A percentile compares a stretch with the other conserved stretches of the same genome.
These are phyloP conservation scores for Hassar affinis DNA, from an alignment of 2,113 vertebrate genomes.

Conservation along the genomic window DNA sequence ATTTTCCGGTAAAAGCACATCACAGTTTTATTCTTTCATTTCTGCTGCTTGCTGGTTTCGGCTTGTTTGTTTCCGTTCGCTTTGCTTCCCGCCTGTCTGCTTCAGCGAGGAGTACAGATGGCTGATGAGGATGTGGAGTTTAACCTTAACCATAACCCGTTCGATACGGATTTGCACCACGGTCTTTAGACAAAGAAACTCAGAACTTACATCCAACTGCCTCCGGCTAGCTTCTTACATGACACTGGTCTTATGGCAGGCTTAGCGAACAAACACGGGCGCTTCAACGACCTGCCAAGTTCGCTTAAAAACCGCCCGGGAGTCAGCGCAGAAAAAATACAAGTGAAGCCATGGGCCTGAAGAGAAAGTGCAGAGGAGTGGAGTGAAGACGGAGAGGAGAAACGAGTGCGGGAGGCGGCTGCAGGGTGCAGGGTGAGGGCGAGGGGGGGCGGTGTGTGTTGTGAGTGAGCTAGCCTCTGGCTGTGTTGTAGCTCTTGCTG, in stretches of 20 bases:
- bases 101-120: neutral
- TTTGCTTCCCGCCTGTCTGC: neutral
- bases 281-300: neutral
- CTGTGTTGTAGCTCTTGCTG: conserved; percentile 43
- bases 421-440: neutral
- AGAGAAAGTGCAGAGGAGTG: conserved; percentile 9
- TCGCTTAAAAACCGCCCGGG: conserved; percentile 7
- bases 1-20: neutral
- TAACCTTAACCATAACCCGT: no score
- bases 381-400: neutral
- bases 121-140: neutral
- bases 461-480: conserved; percentile 43
- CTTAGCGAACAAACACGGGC: neutral
- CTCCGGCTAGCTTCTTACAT: conserved; percentile 5
- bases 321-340: neutral
- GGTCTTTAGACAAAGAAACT: neutral
- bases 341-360: neutral
- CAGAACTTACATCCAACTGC: neutral
- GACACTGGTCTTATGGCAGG: conserved; percentile 11
- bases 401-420: conserved; percentile 23
- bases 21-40: neutral
- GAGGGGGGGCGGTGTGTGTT: neutral
- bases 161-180: neutral
- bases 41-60: neutral
- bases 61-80: neutral